Evolutionary conservation across 2,888 invertebrate genomes (phyloP), one percentile per base, ranked within the genome.

Genomic region (Trimorus sp.): DNA sequence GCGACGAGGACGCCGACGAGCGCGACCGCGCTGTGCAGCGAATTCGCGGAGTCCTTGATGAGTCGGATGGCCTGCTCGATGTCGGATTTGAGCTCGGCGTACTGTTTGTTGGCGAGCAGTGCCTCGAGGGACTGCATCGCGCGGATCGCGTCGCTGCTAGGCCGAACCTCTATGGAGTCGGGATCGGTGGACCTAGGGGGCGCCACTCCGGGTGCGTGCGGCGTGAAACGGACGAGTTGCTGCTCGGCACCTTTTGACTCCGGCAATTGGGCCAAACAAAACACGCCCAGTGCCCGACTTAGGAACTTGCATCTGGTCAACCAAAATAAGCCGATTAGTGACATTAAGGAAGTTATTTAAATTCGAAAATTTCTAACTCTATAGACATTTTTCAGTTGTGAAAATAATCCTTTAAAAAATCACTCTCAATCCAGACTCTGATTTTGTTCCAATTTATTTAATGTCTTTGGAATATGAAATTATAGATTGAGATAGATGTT

Each of bases 31-130:
- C 93, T 94, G 86, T 93, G 93, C 71, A 94, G 88, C 0, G 93
- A 94, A 89, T 93, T 94, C 51, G 91, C 92, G 7, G 93, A 92
- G 85, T 93, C 93, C 85, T 93, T 93, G 81, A 94, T 93, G 40
- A 91, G 88, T 62, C 89, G 88, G 9, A 92, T 87, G 14, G 92
- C 90, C 62, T 90, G 88, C 80, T 93, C 93, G 16, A 93, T 88
- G 42, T 91, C 90, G 38, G 89, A 88, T 71, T 90, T 90, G 7
- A 92, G 84, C 42, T 93, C 93, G 3, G 88, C 84, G 82, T 92
- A 93, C 71, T 92, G 92, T 78, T 93, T 92, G 78, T 92, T 92
- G 11, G 84, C 77, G 53, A 91, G 80, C 26, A 93, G 88, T 12
- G 87, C 88, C 82, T 93, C 93, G 49, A 93, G 86, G 49, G 87